Evolutionary conservation across 1,140 invertebrate genomes (phyloP).

Genomic region (Drosophila navojoa): DNA sequence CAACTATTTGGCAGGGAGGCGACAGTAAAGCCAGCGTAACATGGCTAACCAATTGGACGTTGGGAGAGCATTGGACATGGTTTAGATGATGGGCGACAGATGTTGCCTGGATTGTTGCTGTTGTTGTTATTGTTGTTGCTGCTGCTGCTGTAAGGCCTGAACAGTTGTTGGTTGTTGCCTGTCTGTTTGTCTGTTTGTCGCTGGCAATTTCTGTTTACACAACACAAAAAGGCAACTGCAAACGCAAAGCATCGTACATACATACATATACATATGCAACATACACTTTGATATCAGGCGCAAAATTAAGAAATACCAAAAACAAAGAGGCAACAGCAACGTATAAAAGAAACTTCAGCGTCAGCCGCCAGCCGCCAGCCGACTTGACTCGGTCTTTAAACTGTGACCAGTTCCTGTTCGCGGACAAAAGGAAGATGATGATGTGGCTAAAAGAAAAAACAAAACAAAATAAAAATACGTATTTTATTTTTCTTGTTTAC

Average conservation of each 20-base stretch:
- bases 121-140: neutral
- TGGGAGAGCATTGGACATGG: slow-evolving; percentile 11
- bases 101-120: slow-evolving; percentile 39
- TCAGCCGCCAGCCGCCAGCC: neutral
- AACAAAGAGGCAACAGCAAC: slow-evolving; percentile 28
- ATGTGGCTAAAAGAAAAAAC: slow-evolving; percentile 46
- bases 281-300: slow-evolving; percentile 34
- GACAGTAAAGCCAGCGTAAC: slow-evolving; percentile 21
- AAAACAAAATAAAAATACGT: slow-evolving; percentile 25
- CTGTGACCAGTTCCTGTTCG: slow-evolving; percentile 68
- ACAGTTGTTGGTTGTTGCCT: slow-evolving; percentile 38
- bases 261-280: slow-evolving; percentile 6
- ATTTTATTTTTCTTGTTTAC: slow-evolving; percentile 39
- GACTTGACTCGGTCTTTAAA: slow-evolving; percentile 19
- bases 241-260: slow-evolving; percentile 9
- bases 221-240: slow-evolving; percentile 64
- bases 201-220: slow-evolving; percentile 65
- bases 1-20: slow-evolving; percentile 19
- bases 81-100: slow-evolving; percentile 36
- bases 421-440: slow-evolving; percentile 77
- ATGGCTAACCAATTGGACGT: slow-evolving; percentile 24
- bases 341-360: slow-evolving; percentile 61
- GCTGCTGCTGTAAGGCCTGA: slow-evolving; percentile 16
- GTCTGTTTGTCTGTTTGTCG: slow-evolving; percentile 16
- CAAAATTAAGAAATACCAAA: slow-evolving; percentile 70